Conservation (phyloP, 1,140 invertebrate species). For the Stegodyphus mimosarum region DNA sequence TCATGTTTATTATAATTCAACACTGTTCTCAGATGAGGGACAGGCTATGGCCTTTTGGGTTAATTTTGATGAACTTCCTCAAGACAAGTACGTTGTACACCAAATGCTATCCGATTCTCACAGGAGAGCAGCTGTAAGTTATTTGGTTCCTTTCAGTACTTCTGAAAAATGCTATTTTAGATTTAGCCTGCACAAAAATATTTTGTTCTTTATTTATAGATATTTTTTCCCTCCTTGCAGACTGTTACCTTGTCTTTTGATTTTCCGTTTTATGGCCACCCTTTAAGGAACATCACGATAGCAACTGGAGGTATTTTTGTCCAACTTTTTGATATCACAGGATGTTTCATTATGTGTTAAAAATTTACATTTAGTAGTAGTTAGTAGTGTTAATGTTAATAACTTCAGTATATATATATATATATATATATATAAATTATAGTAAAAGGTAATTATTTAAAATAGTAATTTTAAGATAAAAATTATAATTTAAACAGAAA, state of each 20-base stretch:
- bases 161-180: conserved; percentile 16
- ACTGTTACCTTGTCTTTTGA: conserved; percentile 85
- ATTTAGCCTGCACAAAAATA: neutral
- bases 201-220: neutral
- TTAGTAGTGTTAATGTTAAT: too few relatives aligned
- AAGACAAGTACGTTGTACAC: conserved; percentile 75
- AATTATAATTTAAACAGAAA: too few relatives aligned
- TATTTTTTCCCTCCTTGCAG: conserved; percentile 71
- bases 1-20: conserved; percentile 64
- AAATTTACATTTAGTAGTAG: too few relatives aligned
- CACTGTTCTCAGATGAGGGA: conserved; percentile 44
- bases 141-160: neutral
- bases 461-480: too few relatives aligned
- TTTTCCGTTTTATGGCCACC: conserved; percentile 96
- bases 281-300: conserved; percentile 91
- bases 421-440: too few relatives aligned
- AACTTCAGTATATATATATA: too few relatives aligned
- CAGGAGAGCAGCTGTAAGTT: conserved; percentile 84
- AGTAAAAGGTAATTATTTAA: too few relatives aligned
- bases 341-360: too few relatives aligned
- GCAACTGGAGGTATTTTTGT: conserved; percentile 84
- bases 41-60: conserved; percentile 73
- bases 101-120: conserved; percentile 84
- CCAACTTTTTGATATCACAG: neutral
- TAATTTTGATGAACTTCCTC: conserved; percentile 73